Evolutionary conservation across 2,888 invertebrate genomes (phyloP).

Genomic region (Cephus pulcher): DNA sequence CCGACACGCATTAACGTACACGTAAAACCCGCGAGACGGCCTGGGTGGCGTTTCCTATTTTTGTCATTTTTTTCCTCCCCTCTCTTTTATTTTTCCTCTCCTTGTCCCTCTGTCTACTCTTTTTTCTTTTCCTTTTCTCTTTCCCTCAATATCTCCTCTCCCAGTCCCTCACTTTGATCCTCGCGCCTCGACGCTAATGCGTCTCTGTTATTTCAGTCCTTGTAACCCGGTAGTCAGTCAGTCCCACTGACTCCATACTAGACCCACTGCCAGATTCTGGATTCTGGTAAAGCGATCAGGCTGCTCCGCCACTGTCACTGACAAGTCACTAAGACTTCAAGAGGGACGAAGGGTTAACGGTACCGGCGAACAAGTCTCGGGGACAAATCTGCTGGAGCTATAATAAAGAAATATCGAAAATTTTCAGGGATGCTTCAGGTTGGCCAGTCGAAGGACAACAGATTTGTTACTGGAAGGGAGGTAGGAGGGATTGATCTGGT

Average conservation of each 20-base stretch:
- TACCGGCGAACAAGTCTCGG: background rate
- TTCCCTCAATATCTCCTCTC: constrained; percentile 18
- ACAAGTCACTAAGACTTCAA: background rate
- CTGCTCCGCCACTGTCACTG: background rate
- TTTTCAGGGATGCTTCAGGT: background rate
- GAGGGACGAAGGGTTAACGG: background rate
- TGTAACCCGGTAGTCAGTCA: constrained; percentile 38
- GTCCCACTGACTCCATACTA: background rate
- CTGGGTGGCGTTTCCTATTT: constrained; percentile 61
- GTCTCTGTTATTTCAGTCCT: constrained; percentile 61
- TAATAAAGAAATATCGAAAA: background rate
- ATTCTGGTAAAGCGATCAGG: constrained; percentile 47
- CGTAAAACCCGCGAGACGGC: constrained; percentile 52
- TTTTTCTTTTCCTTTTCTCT: constrained; percentile 19
- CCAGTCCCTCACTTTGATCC: constrained; percentile 2
- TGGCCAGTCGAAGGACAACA: background rate
- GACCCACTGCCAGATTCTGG: constrained; percentile 24
- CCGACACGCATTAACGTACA: constrained; percentile 51
- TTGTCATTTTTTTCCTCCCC: constrained; percentile 42
- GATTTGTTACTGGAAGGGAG: constrained; percentile 7
- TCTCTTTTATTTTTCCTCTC: constrained; percentile 23
- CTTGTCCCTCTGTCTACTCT: constrained; percentile 19
- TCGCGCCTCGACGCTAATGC: constrained; percentile 55
- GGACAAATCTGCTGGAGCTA: background rate
- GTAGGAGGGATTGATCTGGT: constrained; percentile 11